Evolutionary conservation across 2,888 invertebrate genomes (phyloP), one percentile per base, ranked within the genome.

Genomic region (Lasioglossum pauxillum): DNA sequence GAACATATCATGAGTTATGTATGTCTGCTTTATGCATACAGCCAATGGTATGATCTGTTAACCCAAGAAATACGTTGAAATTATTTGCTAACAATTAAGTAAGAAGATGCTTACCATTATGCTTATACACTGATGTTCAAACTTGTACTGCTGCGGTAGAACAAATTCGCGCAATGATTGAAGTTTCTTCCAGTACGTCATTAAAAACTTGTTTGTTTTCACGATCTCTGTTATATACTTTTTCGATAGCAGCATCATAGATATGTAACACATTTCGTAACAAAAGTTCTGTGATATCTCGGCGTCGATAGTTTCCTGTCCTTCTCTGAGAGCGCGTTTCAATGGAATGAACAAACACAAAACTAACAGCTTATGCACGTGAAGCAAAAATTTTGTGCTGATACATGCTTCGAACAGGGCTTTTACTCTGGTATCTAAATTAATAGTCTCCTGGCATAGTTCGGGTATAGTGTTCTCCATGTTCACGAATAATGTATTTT

Each of bases 21-120:
- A 93, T 35, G 87, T 87, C 4, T 91, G 90, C 83, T 88, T 94
- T 60, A 96, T 94, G 60, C 96, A 95, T 60, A 95, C 94, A 49
- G 97, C 93, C 49, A 97, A 93, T 0, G 98, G 98, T 72, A 97
- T 94, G 23, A 97, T 94, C 93, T 97, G 96, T 87, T 97, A 74
- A 75, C 94, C 88, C 53, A 93, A 95, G 31, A 71, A 78, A 74
- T n/a, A 49, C 44, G 49, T 38, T 57, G 38, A 1, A 38, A 74
- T 80, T 35, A 19, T 35, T 64, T n/a, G n/a, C 12, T 44, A 35
- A 10, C 31, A 74, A 60, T 53, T 2, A 12, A n/a, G 14, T 10
- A 23, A 14, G 16, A 35, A 38, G n/a, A 1, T 71, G 80, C 86
- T 91, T 89, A 95, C 95, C 95, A 95, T 93, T 78, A 95, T 75